These are phyloP conservation scores for Cheilosia vulpina DNA, from an alignment of 2,888 invertebrate species.

Conservation along the genomic window DNA sequence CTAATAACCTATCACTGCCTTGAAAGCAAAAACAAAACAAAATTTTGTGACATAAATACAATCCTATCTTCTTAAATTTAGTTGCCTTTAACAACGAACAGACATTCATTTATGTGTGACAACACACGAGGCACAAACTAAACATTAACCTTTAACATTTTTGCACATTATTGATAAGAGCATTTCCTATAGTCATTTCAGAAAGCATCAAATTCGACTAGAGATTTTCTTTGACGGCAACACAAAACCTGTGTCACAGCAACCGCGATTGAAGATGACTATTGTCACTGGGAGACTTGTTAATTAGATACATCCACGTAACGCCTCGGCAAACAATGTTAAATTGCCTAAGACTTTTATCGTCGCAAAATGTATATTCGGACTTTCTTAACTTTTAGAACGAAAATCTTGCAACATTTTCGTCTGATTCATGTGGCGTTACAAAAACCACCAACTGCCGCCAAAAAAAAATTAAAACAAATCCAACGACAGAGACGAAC, in stretches of 20 bases:
- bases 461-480: background rate
- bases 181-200: background rate
- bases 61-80: no score
- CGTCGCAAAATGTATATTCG: background rate
- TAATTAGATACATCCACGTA: no score
- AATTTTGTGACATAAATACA: no score
- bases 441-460: constrained; percentile 21
- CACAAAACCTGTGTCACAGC: background rate
- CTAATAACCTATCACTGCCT: no score
- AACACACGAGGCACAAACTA: background rate
- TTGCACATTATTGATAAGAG: constrained; percentile 16
- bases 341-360: no score
- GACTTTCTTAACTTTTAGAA: background rate
- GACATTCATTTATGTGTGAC: background rate
- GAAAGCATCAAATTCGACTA: background rate
- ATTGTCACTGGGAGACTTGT: background rate
- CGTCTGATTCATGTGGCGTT: constrained; percentile 61
- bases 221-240: background rate
- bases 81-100: background rate
- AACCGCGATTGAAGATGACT: no score
- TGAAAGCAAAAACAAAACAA: no score
- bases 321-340: no score
- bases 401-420: constrained; percentile 2
- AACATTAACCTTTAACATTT: constrained; percentile 22
- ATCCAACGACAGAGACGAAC: background rate